Evolutionary conservation across 2,888 invertebrate genomes (phyloP), one percentile per base, ranked within the genome.

Genomic region (Ormyrus labotus): DNA sequence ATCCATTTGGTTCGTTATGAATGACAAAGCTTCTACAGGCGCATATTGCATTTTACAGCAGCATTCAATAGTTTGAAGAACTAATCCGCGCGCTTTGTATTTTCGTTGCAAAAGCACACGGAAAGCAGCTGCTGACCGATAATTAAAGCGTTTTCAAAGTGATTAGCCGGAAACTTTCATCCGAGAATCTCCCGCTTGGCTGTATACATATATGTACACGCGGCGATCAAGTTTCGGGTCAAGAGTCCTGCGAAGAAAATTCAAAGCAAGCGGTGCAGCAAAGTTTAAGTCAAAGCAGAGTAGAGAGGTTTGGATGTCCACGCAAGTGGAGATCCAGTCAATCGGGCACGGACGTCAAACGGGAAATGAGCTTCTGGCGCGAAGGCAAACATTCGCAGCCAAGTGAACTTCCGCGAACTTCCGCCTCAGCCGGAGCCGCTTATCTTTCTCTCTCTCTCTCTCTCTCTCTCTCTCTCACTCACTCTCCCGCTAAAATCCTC

Each of bases 341-440:
- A 78, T 78, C 67, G 81, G 55, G 60, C 72, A 76, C 55, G 72
- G 70, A 57, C 67, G 71, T 78, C 78, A 67, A 78, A 78, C 78
- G 67, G 71, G 81, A 78, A 81, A 81, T 79, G 81, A 78, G 78
- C 75, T 78, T 67, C 75, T 73, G 51, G 72, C 13, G 45, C 55
- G 51, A 72, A 57, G 71, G 68, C 78, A 79, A 75, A 78, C 73
- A 71, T 75, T 79, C 64, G 47, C 74, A 68, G 53, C 68, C 67
- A 57, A 72, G 65, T 58, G 71, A 81, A 81, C 68, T 81, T 76
- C 58, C 72, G 45, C 11, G 50, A 77, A 72, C 67, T 71, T 55
- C 63, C 67, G 58, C n/a, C 50, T 65, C 8, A 34, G 10, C 19
- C 63, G 57, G 53, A 11, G 47, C 58, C 51, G 64, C 69, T 63